Base-by-base conservation (phyloP, 1,140 invertebrate genomes). In the Eciton burchellii region DNA sequence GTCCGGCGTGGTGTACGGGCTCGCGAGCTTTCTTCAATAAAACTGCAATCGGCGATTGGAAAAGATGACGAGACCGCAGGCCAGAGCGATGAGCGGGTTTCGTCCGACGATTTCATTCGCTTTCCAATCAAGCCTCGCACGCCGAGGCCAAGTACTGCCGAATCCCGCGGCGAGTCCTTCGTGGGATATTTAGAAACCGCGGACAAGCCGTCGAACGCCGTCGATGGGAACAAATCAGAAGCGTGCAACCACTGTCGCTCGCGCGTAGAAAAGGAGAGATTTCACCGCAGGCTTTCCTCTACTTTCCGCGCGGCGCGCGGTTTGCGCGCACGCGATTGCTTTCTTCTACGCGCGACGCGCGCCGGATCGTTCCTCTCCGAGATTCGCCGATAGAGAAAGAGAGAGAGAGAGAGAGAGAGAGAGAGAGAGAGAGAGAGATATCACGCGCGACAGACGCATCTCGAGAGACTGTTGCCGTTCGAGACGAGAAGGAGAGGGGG, bases 251-350 rank as follows among this genome's bases (percentile, higher is more conserved):
- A 21, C 35, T 59, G 65, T 71, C 35, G 76, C 76, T 71, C 47
- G 14, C 11, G 12, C 47, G 47, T 9, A 45, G 54, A 81, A 81
- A 84, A 81, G 65, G 59, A n/a, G 62, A 81, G 82, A 84, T 84
- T 84, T 84, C 82, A 81, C 82, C 77, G 14, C n/a, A 35, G 19
- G 6, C 59, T 82, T 82, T 74, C 43, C 70, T 62, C 21, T 54
- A 45, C 59, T 56, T 82, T 82, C 41, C 59, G 47, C 47, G 47
- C n/a, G n/a, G n/a, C n/a, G 54, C 29, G 29, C 12, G 35, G 6
- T n/a, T n/a, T 35, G 26, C 19, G 19, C 26, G 49, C 14, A 3
- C 14, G 21, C 71, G 71, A 59, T 79, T 66, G 35, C 60, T 83
- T 60, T 57, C 65, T 62, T 24, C 63, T n/a, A n/a, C 43, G n/a